Conservation (phyloP, 2,797 vertebrate species). For the Graptemys geographica region DNA sequence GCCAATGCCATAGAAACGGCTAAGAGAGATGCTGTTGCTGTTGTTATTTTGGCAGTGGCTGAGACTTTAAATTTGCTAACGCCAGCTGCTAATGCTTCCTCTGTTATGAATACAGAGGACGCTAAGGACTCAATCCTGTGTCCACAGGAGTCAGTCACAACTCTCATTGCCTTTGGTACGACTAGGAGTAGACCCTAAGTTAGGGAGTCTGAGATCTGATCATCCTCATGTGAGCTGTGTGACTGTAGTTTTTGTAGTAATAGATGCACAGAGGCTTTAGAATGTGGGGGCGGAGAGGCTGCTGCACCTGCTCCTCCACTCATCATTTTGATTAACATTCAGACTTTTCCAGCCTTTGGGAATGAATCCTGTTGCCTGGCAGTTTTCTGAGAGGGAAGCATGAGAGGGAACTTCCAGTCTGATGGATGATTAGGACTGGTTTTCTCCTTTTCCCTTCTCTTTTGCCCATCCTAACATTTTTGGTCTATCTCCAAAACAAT, state of each 20-base stretch:
- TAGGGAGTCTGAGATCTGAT: background rate
- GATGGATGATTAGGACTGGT: background rate
- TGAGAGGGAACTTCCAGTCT: background rate
- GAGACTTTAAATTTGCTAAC: fast-evolving
- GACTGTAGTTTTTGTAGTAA: background rate
- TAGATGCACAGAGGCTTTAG: fast-evolving
- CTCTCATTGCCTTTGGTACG: background rate
- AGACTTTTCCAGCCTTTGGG: fast-evolving
- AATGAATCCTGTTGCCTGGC: background rate
- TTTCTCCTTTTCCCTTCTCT: background rate
- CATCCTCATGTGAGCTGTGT: background rate
- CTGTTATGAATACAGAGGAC: background rate
- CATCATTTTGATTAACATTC: background rate
- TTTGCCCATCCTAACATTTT: background rate
- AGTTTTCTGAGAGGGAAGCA: background rate
- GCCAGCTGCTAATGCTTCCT: fast-evolving
- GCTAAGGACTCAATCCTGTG: background rate
- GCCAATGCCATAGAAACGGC: background rate
- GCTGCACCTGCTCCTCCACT: background rate
- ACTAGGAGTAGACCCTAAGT: background rate
- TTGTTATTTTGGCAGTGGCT: background rate
- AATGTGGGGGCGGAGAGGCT: no score
- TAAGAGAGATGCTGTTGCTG: background rate
- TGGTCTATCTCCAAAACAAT: background rate
- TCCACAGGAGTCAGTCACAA: background rate